Base-by-base conservation (phyloP, 2,113 vertebrate genomes). In the Calidris pygmaea region DNA sequence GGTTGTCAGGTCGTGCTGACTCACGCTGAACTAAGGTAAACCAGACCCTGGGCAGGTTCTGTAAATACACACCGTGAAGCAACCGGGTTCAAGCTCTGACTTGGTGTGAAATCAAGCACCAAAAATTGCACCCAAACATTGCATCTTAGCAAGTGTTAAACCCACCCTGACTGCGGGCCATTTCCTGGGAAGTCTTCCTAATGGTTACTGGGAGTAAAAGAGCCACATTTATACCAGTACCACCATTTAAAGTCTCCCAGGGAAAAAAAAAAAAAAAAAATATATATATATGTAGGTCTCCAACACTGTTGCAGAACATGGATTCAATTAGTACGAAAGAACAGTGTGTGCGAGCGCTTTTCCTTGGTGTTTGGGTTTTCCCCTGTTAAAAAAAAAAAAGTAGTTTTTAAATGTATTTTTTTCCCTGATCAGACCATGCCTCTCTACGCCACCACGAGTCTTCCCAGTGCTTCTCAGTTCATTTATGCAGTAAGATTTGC, bases 11-110 rank as follows among this genome's bases (percentile, higher is more conserved):
- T 79, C 7, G 1, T 29, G 91, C 94, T 96, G 95, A 96, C 75
- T 97, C 96, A 97, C 3, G 6, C 35, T 92, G 90, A 96, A 27
- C 53, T 43, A 52, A 59, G 73, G 70, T 29, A 45, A 56, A 81
- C 47, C 50, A 89, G 56, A 58, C 47, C 22, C 24, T 63, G 74
- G 27, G n/a, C 34, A 27, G 26, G 27, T 53, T 23, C 81, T 59
- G 63, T 26, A 77, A 72, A 90, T 0, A 81, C 0, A 63, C 1
- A 1, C 62, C 55, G 52, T 5, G 12, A 52, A 75, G 47, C 65
- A 89, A 84, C n/a, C 6, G 6, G 37, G 55, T 18, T 83, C 76
- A 77, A 86, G 55, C 77, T 87, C 60, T n/a, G 72, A 75, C n/a
- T 59, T 50, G 78, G 77, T 87, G 30, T 37, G 56, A 78, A 52